Conservation (phyloP, 2,888 invertebrate species). For the Dynastes hyllus region DNA sequence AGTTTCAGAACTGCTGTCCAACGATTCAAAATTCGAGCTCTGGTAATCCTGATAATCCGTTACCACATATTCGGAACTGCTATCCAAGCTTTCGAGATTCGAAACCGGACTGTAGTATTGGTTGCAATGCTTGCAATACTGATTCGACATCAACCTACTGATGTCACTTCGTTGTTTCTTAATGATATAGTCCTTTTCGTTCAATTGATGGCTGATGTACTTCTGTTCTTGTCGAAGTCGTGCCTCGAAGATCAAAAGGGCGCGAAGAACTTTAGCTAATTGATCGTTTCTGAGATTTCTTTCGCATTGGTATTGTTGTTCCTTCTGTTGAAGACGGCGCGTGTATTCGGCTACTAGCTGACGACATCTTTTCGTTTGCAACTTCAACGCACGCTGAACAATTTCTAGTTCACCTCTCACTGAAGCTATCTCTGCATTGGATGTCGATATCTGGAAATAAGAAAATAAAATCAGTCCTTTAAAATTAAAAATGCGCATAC, state of each 20-base stretch:
- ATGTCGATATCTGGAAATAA: slow-evolving; percentile 78
- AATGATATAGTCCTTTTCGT: slow-evolving; percentile 83
- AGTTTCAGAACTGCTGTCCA: slow-evolving; percentile 70
- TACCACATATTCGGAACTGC: slow-evolving; percentile 68
- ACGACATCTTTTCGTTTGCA: slow-evolving; percentile 79
- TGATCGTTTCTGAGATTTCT: slow-evolving; percentile 81
- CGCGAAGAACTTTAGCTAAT: slow-evolving; percentile 80
- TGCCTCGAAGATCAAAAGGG: slow-evolving; percentile 82
- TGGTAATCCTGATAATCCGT: slow-evolving; percentile 67
- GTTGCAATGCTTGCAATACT: slow-evolving; percentile 70
- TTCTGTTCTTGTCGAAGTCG: slow-evolving; percentile 83
- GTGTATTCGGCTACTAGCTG: slow-evolving; percentile 80
- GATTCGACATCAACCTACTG: slow-evolving; percentile 75
- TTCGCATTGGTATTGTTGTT: slow-evolving; percentile 77
- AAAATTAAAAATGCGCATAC: not conserved
- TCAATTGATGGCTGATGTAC: slow-evolving; percentile 79
- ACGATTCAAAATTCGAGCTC: slow-evolving; percentile 68
- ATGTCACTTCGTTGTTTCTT: slow-evolving; percentile 82
- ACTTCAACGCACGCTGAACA: slow-evolving; percentile 79
- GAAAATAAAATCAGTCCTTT: slow-evolving; percentile 59
- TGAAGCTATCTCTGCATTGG: slow-evolving; percentile 76
- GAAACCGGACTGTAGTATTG: slow-evolving; percentile 65
- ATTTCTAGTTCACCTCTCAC: slow-evolving; percentile 79
- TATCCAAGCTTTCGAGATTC: slow-evolving; percentile 67
- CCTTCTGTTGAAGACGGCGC: slow-evolving; percentile 75